Conservation (phyloP, 2,888 invertebrate species). For the Pristionchus entomophagus region DNA sequence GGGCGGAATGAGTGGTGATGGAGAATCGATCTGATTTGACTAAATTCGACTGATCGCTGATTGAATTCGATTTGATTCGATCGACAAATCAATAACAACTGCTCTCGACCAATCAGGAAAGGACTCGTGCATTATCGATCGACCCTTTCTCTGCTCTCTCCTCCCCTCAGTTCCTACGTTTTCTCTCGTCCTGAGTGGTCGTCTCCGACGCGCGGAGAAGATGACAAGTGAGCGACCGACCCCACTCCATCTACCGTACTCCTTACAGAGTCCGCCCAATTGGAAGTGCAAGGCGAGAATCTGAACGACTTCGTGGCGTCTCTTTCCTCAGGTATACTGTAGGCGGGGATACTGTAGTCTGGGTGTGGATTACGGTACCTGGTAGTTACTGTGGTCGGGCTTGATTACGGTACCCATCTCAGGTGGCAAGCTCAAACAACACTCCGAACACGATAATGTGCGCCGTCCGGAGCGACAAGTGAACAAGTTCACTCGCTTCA, state of each 20-base stretch:
- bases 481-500: conserved; percentile 29
- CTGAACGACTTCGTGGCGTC: conserved; percentile 29
- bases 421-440: conserved; percentile 32
- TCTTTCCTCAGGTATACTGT: conserved; percentile 16
- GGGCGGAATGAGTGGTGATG: too few relatives aligned
- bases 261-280: neutral
- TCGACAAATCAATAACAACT: too few relatives aligned
- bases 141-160: too few relatives aligned
- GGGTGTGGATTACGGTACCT: neutral
- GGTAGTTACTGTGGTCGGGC: neutral
- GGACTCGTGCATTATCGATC: too few relatives aligned
- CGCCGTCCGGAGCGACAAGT: neutral
- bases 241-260: neutral
- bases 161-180: too few relatives aligned
- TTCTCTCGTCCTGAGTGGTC: too few relatives aligned
- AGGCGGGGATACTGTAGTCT: neutral
- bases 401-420: neutral
- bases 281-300: conserved; percentile 18
- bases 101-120: too few relatives aligned
- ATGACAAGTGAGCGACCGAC: too few relatives aligned
- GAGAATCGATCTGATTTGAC: too few relatives aligned
- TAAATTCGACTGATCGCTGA: too few relatives aligned
- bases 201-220: too few relatives aligned
- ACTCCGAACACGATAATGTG: conserved; percentile 34
- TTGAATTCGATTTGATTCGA: too few relatives aligned